Percentiles rank a stretch among this genome's conserved stretches.
Conservation (phyloP, 2,888 invertebrate genomes). For the Pterostichus niger region DNA sequence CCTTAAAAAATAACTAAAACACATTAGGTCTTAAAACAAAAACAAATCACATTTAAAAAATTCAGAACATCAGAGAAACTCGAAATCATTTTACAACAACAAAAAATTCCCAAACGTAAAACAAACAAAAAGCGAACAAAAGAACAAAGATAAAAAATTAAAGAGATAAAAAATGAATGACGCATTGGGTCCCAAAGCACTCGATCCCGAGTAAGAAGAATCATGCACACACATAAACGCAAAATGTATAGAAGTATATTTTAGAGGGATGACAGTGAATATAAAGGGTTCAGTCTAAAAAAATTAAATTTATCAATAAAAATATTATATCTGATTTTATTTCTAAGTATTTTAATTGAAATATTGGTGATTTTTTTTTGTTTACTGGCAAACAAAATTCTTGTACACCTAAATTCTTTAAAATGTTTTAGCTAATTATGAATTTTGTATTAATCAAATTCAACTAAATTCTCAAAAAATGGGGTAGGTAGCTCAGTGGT, state of each 20-base stretch:
- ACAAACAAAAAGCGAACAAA: slow-evolving; percentile 49
- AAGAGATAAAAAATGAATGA: slow-evolving; percentile 56
- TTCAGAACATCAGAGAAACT: slow-evolving; percentile 39
- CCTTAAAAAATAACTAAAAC: background rate
- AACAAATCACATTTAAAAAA: slow-evolving; percentile 40
- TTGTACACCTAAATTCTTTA: too few relatives aligned
- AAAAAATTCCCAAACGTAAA: slow-evolving; percentile 50
- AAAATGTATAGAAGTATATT: background rate
- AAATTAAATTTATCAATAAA: too few relatives aligned
- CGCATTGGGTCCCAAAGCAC: slow-evolving; percentile 7
- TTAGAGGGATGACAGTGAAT: too few relatives aligned
- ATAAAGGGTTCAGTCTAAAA: too few relatives aligned
- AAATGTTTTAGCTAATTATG: too few relatives aligned
- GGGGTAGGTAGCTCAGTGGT: too few relatives aligned
- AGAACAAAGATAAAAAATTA: slow-evolving; percentile 52
- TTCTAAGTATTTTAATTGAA: too few relatives aligned
- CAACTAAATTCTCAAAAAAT: too few relatives aligned
- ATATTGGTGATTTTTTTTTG: too few relatives aligned
- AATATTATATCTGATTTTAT: too few relatives aligned
- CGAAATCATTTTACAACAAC: slow-evolving; percentile 45
- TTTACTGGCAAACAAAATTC: too few relatives aligned
- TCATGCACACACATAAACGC: background rate
- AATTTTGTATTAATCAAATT: too few relatives aligned
- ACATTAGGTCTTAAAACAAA: slow-evolving; percentile 37
- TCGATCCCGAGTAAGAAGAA: slow-evolving; percentile 13